phyloP scores from a whole-genome alignment of 2,113 vertebrate genomes.

The Colossoma macropomum region DNA sequence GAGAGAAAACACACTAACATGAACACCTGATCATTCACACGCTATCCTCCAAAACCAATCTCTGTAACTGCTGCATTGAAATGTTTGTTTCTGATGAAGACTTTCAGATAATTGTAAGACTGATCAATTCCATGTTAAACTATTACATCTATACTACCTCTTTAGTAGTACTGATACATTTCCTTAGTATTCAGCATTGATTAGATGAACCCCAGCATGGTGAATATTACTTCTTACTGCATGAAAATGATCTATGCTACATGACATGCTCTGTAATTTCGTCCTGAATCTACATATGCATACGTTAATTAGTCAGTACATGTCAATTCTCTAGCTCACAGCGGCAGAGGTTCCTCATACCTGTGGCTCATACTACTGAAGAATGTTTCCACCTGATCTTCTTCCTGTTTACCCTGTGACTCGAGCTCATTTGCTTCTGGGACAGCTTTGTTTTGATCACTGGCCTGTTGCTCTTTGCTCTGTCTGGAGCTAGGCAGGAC shows the following conservation, averaged over 20 bases:
- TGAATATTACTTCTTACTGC: neutral
- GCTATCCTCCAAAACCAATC: neutral
- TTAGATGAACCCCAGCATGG: neutral
- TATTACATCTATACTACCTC: neutral
- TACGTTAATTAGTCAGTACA: neutral
- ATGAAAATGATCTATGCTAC: neutral
- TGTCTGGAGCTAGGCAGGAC: neutral
- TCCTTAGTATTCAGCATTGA: neutral
- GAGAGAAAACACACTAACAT: conserved; percentile 71
- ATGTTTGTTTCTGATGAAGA: neutral
- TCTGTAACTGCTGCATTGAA: conserved; percentile 7
- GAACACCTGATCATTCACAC: conserved; percentile 63
- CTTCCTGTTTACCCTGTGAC: conserved; percentile 54
- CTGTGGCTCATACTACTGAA: conserved; percentile 97
- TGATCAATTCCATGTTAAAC: neutral
- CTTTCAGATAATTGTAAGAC: neutral
- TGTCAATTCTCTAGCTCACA: conserved; percentile 15
- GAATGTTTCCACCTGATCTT: conserved; percentile 87
- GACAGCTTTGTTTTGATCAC: conserved; percentile 47
- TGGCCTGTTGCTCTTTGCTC: conserved; percentile 35
- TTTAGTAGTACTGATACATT: conserved; percentile 2
- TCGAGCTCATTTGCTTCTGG: conserved; percentile 51
- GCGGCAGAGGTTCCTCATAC: conserved; percentile 75
- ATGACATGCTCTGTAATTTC: neutral
- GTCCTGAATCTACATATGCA: conserved; percentile 1